A percentile compares a stretch with the other conserved stretches of the same genome.
Evolutionary conservation across 2,888 invertebrate species (phyloP).

Genomic region (Epinotia ramella): DNA sequence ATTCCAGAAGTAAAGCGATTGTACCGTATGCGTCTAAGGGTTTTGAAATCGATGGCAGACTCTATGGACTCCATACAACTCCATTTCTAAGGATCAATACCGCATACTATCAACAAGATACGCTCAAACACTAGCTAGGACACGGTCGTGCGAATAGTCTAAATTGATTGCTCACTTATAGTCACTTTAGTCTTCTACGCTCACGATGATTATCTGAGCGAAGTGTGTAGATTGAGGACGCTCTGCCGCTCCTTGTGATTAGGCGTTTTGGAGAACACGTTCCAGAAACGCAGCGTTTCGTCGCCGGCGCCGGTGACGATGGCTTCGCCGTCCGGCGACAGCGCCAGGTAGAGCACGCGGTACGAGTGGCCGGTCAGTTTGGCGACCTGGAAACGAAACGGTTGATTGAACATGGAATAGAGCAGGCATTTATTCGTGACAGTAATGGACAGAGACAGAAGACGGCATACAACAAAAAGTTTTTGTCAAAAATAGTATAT

Average conservation of each 20-base stretch:
- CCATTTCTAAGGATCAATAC: background rate
- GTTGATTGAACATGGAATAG: background rate
- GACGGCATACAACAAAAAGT: too few species aligned
- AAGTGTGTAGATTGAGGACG: slow-evolving; percentile 96
- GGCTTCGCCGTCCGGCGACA: slow-evolving; percentile 99
- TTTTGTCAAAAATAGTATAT: too few species aligned
- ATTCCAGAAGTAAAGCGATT: too few species aligned
- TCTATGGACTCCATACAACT: background rate
- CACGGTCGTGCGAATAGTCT: background rate
- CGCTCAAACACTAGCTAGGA: background rate
- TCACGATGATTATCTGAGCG: slow-evolving; percentile 78
- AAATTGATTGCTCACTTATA: too few species aligned
- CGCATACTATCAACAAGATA: background rate
- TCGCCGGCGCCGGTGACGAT: slow-evolving; percentile 99
- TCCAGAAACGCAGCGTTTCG: slow-evolving; percentile 99
- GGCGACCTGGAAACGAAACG: slow-evolving; percentile 89
- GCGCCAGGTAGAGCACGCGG: slow-evolving; percentile 96
- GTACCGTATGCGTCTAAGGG: too few species aligned
- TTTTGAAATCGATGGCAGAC: too few species aligned
- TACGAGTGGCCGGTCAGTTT: slow-evolving; percentile 98
- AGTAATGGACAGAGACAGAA: too few species aligned
- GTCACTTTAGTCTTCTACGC: too few species aligned
- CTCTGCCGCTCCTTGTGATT: slow-evolving; percentile 97
- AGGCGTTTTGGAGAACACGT: slow-evolving; percentile 98
- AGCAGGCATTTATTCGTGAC: too few species aligned